These are phyloP conservation scores for Idris sp. DNA, from an alignment of 1,140 invertebrate species.

Conservation along the genomic window DNA sequence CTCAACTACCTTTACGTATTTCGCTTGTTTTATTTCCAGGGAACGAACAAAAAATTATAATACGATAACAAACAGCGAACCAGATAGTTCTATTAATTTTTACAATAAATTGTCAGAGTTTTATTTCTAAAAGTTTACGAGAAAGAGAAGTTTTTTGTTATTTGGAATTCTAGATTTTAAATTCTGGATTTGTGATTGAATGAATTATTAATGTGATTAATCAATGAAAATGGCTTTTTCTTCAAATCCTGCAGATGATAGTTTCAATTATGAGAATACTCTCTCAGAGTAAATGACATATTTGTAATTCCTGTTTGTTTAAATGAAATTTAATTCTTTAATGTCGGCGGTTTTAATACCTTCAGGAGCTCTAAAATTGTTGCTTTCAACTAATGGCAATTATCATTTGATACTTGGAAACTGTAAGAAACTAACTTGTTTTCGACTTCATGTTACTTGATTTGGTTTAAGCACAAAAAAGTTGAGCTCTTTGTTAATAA, in stretches of 20 bases:
- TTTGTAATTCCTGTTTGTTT: no score
- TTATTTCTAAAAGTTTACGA: slow-evolving; percentile 5
- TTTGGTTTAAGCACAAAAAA: slow-evolving; percentile 5
- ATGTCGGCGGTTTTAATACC: no score
- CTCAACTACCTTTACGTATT: slow-evolving; percentile 17
- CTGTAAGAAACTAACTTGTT: slow-evolving; percentile 31
- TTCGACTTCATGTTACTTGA: slow-evolving; percentile 14
- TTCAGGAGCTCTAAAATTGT: slow-evolving; percentile 6
- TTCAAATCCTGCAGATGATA: no score
- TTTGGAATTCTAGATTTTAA: background rate
- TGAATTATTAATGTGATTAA: background rate
- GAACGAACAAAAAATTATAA: slow-evolving; percentile 29
- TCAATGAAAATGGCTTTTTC: no score
- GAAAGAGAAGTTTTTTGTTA: slow-evolving; percentile 4
- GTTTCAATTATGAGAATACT: no score
- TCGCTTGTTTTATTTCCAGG: slow-evolving; percentile 36
- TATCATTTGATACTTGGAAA: slow-evolving; percentile 19
- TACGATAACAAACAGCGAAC: slow-evolving; percentile 31
- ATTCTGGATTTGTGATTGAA: background rate
- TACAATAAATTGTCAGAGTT: slow-evolving; percentile 37
- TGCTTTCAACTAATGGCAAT: slow-evolving; percentile 8
- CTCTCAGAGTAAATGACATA: no score
- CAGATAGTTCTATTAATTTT: slow-evolving; percentile 44
- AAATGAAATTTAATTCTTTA: no score
- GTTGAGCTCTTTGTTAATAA: slow-evolving; percentile 24